phyloP scores from a whole-genome alignment of 2,888 invertebrate genomes.

The Sesamia inferens region DNA sequence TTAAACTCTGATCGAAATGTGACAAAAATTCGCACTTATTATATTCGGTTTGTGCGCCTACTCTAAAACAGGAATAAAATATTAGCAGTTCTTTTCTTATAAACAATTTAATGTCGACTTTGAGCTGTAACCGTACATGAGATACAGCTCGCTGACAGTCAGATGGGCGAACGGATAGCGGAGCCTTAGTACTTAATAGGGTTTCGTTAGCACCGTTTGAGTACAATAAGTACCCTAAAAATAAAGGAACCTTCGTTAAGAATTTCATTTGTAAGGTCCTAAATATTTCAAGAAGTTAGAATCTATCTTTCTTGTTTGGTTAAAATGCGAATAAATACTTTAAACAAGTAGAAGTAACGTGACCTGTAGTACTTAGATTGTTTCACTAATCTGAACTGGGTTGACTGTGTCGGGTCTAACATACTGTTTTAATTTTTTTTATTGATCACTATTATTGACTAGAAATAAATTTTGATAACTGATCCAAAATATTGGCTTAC shows the following conservation, averaged over 20 bases:
- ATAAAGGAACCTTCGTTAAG: not conserved
- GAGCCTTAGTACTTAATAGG: not conserved
- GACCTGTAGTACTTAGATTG: not conserved
- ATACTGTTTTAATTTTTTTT: constrained; percentile 21
- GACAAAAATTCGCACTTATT: constrained; percentile 56
- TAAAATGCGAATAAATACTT: constrained; percentile 17
- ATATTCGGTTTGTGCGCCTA: constrained; percentile 45
- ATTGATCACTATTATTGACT: constrained; percentile 59
- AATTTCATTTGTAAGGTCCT: not conserved
- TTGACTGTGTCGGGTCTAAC: not conserved
- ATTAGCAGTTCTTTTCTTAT: constrained; percentile 43
- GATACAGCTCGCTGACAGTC: too few species aligned
- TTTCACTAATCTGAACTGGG: not conserved
- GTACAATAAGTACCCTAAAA: too few species aligned
- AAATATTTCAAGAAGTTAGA: not conserved
- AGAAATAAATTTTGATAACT: constrained; percentile 66
- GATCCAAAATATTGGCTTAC: constrained; percentile 67
- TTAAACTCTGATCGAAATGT: constrained; percentile 65
- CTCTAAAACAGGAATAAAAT: constrained; percentile 37
- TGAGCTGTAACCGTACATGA: too few species aligned
- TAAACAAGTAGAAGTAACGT: not conserved
- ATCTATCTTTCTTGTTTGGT: not conserved
- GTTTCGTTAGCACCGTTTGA: not conserved
- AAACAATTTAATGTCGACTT: constrained; percentile 7
- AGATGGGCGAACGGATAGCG: not conserved